These are phyloP conservation scores for Erannis defoliaria DNA, from an alignment of 2,888 invertebrate genomes.

Conservation along the genomic window DNA sequence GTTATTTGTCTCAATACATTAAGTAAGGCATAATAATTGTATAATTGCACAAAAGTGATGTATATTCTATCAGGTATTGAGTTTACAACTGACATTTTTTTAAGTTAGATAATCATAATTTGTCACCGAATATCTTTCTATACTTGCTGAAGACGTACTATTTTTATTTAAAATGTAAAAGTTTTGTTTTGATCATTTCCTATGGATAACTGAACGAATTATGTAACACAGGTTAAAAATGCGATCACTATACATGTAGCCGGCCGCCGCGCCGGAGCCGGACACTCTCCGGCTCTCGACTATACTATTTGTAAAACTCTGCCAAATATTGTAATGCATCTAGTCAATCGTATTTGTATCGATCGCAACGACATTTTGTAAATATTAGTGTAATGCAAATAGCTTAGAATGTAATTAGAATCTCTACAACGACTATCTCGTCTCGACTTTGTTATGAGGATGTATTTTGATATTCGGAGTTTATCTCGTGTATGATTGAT, in stretches of 20 bases:
- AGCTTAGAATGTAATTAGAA: conserved; percentile 55
- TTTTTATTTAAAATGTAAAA: background rate
- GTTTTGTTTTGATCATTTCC: conserved; percentile 25
- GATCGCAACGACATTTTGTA: conserved; percentile 49
- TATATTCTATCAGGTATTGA: too few species aligned
- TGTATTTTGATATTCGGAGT: conserved; percentile 77
- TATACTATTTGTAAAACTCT: conserved; percentile 29
- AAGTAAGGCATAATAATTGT: background rate
- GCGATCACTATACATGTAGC: background rate
- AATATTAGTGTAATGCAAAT: conserved; percentile 49
- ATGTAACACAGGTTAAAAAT: conserved; percentile 69
- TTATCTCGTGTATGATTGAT: conserved; percentile 58
- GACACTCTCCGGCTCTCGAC: background rate
- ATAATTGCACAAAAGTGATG: background rate
- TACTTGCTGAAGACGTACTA: background rate
- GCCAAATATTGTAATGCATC: conserved; percentile 54
- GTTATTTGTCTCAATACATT: too few species aligned
- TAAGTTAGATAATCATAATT: background rate
- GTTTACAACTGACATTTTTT: too few species aligned
- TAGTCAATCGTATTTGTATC: conserved; percentile 50
- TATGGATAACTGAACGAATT: conserved; percentile 74
- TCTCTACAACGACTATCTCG: conserved; percentile 74
- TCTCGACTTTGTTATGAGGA: conserved; percentile 68
- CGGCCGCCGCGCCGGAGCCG: too few species aligned
- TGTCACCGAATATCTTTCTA: background rate